Evolutionary conservation across 2,113 vertebrate species (phyloP), one percentile per base, ranked within the genome.

Genomic region (Ifrita kowaldi): DNA sequence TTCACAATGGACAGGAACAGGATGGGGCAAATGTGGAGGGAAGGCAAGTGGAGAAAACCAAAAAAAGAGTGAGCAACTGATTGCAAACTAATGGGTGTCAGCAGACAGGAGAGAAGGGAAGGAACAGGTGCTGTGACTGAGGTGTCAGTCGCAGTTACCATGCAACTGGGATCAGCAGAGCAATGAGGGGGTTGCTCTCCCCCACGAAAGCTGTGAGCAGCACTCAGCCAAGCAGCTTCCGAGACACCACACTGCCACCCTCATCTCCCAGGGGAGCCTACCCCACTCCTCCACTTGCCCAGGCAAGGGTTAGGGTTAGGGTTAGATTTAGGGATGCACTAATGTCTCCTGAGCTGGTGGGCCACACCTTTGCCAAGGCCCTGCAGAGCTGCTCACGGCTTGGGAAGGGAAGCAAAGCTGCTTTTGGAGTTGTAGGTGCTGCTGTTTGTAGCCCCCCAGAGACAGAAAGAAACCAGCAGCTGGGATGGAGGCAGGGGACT

Each of bases 101-200:
- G 55, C 27, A 85, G 70, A n/a, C 5, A 37, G 56, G 65, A 76
- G 18, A 17, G 35, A 9, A 89, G 59, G 37, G n/a, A n/a, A 81
- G 52, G 55, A 65, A 10, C 23, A 56, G 42, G 49, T 6, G 46
- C 56, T 86, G 62, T 65, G 63, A 41, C 62, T 16, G 35, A 65
- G 50, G 52, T 37, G 62, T 37, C 52, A 76, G 65, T 11, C 2
- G 2, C 53, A 90, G 49, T 79, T 76, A 90, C 49, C 44, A 65
- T 9, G 62, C 37, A 46, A 32, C 77, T 74, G 71, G 23, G 41
- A 60, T 73, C 62, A 79, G 70, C 57, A 35, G 62, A 79, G 53
- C 0, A 0, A 59, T 39, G 59, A 53, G 10, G 12, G 49, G n/a
- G 7, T 6, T 75, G 77, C 47, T 41, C n/a, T 28, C 13, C 12